Base-by-base conservation (phyloP, 2,797 vertebrate genomes). In the Gadopsis bispinosus region DNA sequence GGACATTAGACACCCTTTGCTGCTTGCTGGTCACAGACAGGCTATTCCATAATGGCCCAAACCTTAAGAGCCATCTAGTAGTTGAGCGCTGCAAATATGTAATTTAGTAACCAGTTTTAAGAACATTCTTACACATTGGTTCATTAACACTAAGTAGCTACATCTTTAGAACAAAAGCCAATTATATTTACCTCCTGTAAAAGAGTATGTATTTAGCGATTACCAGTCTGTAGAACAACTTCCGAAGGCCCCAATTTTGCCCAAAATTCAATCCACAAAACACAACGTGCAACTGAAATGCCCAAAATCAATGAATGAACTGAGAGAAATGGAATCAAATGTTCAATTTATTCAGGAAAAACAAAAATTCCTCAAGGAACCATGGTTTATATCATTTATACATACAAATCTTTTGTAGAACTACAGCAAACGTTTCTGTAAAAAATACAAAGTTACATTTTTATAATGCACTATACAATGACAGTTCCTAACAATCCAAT, bases 401-500 rank as follows among this genome's bases (percentile, higher is more conserved):
- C 91, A 91, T 90, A 92, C 84, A 90, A 90, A 89, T 81, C 22
- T 88, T 89, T 82, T 82, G 79, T 78, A 88, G 82, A 77, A 73
- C 88, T 91, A 91, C 88, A 89, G 85, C 88, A 90, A 89, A 88
- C 80, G 41, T 63, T 80, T 87, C 73, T 90, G 91, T 93, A 92
- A 92, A 93, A 92, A 94, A 92, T 90, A 93, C 85, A 88, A 85
- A 82, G 77, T 67, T 87, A 89, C 67, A 76, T 73, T 84, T 91
- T 81, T 56, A 55, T 67, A 83, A 86, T 81, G 73, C 73, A 87
- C 72, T 87, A 72, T 88, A 91, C 84, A 91, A 53, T 87, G 62
- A 83, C 71, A 73, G 70, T 63, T 88, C 64, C 68, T 79, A 74
- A 76, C 33, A 55, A 67, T 39, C 20, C 56, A 37, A 74, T 22